phyloP scores from a whole-genome alignment of 2,113 vertebrate species.

The Clarias magur region DNA sequence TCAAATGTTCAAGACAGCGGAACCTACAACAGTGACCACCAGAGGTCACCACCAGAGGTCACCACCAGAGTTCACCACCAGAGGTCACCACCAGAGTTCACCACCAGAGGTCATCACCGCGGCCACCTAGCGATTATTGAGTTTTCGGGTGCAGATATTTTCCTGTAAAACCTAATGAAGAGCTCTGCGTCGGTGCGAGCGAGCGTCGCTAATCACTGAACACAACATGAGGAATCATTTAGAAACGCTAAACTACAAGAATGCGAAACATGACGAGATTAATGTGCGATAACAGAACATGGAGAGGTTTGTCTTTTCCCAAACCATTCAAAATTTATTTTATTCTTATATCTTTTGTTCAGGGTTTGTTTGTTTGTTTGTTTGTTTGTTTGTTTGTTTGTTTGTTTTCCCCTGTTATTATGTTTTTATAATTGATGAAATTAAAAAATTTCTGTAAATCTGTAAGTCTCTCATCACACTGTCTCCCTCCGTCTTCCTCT shows the following conservation, averaged over 20 bases:
- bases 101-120: too few species aligned
- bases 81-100: too few species aligned
- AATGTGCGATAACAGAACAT: not conserved
- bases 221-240: not conserved
- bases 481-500: not conserved
- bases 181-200: not conserved
- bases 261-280: not conserved
- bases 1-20: too few species aligned
- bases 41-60: too few species aligned
- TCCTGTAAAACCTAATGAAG: not conserved
- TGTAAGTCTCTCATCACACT: slow-evolving; percentile 12
- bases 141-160: not conserved
- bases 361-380: not conserved
- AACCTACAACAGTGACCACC: too few species aligned
- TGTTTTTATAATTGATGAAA: not conserved
- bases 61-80: too few species aligned
- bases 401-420: too few species aligned
- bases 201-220: not conserved
- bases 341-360: not conserved
- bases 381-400: not conserved
- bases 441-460: not conserved
- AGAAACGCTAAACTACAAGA: not conserved
- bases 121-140: too few species aligned
- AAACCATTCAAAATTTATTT: not conserved
- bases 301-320: not conserved